These are phyloP conservation scores for Scophthalmus maximus DNA, from an alignment of 2,113 vertebrate species.

Conservation along the genomic window DNA sequence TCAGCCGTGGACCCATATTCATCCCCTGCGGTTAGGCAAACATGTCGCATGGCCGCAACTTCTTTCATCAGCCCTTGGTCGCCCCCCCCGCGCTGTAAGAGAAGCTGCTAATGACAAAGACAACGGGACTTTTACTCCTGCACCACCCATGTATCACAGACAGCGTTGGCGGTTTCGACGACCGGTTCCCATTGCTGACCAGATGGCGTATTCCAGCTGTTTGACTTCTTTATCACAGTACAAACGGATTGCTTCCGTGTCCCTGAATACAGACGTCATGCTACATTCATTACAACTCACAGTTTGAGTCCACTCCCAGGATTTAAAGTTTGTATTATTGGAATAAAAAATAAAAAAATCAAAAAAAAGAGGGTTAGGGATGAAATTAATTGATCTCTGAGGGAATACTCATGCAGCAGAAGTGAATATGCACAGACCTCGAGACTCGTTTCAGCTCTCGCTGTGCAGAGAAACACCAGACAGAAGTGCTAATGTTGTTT, in stretches of 20 bases:
- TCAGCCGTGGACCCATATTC: neutral
- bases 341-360: too few species aligned
- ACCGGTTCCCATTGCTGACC: neutral
- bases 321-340: neutral
- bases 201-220: conserved; percentile 27
- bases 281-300: neutral
- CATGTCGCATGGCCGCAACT: neutral
- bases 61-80: neutral
- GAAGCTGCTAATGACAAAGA: neutral
- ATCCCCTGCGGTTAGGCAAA: neutral
- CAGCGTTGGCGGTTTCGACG: neutral
- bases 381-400: conserved; percentile 16
- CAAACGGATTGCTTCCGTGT: too few species aligned
- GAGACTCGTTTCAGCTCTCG: too few species aligned
- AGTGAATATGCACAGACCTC: neutral
- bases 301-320: neutral
- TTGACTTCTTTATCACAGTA: neutral
- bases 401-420: neutral
- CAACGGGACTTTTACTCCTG: neutral
- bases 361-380: neutral
- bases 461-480: too few species aligned
- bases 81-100: neutral
- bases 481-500: too few species aligned
- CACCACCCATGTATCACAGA: conserved; percentile 3
- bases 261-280: too few species aligned